These are phyloP conservation scores for Crioceris asparagi DNA, from an alignment of 2,888 invertebrate species.

Conservation along the genomic window DNA sequence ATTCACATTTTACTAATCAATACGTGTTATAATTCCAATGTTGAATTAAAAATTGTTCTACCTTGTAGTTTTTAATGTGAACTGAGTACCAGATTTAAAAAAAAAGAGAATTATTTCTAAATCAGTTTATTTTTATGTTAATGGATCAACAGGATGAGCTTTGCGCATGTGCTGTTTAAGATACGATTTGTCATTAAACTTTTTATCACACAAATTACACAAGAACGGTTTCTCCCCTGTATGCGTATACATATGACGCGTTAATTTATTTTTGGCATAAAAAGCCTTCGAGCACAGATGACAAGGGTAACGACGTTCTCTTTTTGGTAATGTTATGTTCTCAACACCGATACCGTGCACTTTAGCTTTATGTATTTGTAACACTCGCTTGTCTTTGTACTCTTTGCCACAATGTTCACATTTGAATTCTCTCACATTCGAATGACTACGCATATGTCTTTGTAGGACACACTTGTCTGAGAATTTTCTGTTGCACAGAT, in stretches of 20 bases:
- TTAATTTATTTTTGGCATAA: constrained; percentile 27
- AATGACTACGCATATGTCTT: constrained; percentile 26
- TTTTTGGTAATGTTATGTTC: constrained; percentile 30
- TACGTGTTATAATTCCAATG: too few relatives aligned
- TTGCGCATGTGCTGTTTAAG: constrained; percentile 28
- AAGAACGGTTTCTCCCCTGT: constrained; percentile 27
- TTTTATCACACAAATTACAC: constrained; percentile 26
- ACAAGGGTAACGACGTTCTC: constrained; percentile 33
- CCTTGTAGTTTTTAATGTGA: too few relatives aligned
- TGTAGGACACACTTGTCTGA: constrained; percentile 26
- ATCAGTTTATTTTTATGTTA: constrained; percentile 4
- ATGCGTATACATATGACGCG: constrained; percentile 27
- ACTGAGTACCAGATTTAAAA: too few relatives aligned
- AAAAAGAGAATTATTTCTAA: too few relatives aligned
- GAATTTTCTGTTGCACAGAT: constrained; percentile 26
- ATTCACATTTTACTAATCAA: too few relatives aligned
- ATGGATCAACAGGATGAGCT: constrained; percentile 19
- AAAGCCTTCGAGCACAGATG: constrained; percentile 35
- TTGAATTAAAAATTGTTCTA: too few relatives aligned
- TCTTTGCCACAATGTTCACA: constrained; percentile 44
- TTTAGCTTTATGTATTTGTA: constrained; percentile 25
- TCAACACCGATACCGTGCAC: constrained; percentile 26
- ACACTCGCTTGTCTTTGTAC: constrained; percentile 38
- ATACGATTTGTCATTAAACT: constrained; percentile 29
- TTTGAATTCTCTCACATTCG: constrained; percentile 25